Conservation (phyloP, 2,113 vertebrate species). For the Nanorana parkeri region DNA sequence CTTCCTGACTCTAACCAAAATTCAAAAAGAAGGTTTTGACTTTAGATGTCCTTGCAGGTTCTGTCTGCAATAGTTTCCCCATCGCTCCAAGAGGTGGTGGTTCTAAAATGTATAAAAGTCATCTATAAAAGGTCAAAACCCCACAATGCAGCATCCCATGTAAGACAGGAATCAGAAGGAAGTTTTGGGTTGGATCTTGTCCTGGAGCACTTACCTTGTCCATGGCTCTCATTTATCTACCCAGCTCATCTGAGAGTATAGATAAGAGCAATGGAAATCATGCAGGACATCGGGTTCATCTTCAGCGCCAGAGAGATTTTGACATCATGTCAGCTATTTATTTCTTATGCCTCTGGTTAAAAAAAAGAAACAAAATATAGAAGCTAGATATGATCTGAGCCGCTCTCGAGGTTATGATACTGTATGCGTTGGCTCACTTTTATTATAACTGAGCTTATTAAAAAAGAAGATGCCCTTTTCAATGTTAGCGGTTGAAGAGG, state of each 20-base stretch:
- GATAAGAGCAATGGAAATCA: slow-evolving; percentile 15
- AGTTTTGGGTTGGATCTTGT: not conserved
- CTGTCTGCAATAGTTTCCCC: no score
- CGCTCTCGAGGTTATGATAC: slow-evolving; percentile 16
- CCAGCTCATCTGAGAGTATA: not conserved
- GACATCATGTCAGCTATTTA: slow-evolving; percentile 2
- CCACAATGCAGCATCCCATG: not conserved
- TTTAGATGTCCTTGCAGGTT: no score
- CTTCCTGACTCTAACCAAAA: no score
- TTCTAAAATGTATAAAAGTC: no score
- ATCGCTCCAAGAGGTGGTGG: no score
- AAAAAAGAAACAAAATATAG: not conserved
- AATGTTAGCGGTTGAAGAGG: not conserved
- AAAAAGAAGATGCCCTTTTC: not conserved
- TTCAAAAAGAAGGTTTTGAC: no score
- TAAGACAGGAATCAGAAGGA: not conserved
- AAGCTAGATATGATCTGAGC: not conserved
- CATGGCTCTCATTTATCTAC: not conserved
- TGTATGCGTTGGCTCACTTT: not conserved
- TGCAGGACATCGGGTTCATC: not conserved
- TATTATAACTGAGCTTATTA: not conserved
- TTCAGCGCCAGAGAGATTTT: not conserved
- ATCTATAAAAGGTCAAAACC: not conserved
- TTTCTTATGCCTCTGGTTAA: not conserved
- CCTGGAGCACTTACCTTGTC: not conserved